These are phyloP conservation scores for Callorhinus ursinus DNA, from an alignment of 2,113 vertebrate species.

Conservation along the genomic window DNA sequence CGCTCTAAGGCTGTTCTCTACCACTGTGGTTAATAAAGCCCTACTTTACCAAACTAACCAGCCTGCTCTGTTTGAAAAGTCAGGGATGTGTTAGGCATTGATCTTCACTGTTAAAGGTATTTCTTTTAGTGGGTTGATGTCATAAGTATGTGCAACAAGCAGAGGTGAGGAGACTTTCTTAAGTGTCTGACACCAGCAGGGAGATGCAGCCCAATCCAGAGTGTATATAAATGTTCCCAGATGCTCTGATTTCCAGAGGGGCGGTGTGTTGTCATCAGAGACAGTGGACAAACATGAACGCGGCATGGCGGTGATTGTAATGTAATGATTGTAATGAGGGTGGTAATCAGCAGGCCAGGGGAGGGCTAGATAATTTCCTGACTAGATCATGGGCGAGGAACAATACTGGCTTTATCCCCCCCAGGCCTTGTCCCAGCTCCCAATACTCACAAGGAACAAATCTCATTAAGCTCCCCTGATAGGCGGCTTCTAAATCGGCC, in stretches of 20 bases:
- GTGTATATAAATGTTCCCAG: constrained; percentile 81
- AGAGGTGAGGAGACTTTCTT: background rate
- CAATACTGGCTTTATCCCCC: background rate
- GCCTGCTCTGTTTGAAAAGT: background rate
- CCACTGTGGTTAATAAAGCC: background rate
- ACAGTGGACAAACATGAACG: constrained; percentile 80
- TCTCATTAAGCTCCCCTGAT: background rate
- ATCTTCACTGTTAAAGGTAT: background rate
- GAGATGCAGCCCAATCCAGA: constrained; percentile 61
- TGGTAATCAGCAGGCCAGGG: background rate
- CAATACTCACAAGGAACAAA: background rate
- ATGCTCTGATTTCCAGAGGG: constrained; percentile 83
- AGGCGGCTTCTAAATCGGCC: background rate
- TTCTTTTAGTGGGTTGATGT: constrained; percentile 10
- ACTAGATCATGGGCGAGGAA: background rate
- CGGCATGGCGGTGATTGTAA: constrained; percentile 70
- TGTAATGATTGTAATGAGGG: constrained; percentile 16
- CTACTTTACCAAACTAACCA: background rate
- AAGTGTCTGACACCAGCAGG: background rate
- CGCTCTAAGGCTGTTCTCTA: background rate
- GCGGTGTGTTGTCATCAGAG: constrained; percentile 78
- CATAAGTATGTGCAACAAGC: background rate
- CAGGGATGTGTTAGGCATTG: background rate
- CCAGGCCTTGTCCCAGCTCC: background rate
- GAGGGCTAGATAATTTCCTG: background rate